Base-by-base conservation (phyloP, 2,797 vertebrate species). In the Cyprinella venusta region DNA sequence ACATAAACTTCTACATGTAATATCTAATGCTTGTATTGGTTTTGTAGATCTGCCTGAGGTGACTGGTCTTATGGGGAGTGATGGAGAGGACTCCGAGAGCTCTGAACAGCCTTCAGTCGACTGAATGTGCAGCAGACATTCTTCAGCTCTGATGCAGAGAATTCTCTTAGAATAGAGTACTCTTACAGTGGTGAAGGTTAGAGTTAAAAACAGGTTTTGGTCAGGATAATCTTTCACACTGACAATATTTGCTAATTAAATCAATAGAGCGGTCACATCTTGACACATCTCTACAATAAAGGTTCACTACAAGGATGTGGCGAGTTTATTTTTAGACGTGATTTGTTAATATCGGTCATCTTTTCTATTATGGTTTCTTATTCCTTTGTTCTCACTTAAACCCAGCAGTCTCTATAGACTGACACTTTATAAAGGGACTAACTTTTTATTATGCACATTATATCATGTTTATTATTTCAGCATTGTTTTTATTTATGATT, bases 61-160 rank as follows among this genome's bases (percentile, higher is more conserved):
- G 75, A 78, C 84, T 10, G 88, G 88, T 13, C 77, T 89, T 38
- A 78, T 91, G 81, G 76, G 76, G 0, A 71, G 85, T 3, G 86
- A 89, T 21, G 0, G 30, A 64, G 78, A 83, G 33, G 89, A 88
- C 26, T 87, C 85, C 0, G 84, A 86, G 1, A 82, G n/a, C 48
- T 59, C 54, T 30, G 80, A 85, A 12, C 56, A 84, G 18, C 76
- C 38, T 2, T 45, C 64, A 12, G 15, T 84, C 56, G 75, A 89
- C 80, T 89, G 72, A 87, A 59, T 54, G 1, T 8, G 0, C 13
- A 21, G 8, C n/a, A 15, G 33, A 30, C 4, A 50, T 50, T 76
- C 65, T 50, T 64, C 70, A 50, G 19, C n/a, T 80, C 24, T 30
- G 16, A 80, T 36, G 19, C 79, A 33, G 38, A 38, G 30, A 81